These are phyloP conservation scores for Macquaria australasica DNA, from an alignment of 2,113 vertebrate genomes.

Conservation along the genomic window DNA sequence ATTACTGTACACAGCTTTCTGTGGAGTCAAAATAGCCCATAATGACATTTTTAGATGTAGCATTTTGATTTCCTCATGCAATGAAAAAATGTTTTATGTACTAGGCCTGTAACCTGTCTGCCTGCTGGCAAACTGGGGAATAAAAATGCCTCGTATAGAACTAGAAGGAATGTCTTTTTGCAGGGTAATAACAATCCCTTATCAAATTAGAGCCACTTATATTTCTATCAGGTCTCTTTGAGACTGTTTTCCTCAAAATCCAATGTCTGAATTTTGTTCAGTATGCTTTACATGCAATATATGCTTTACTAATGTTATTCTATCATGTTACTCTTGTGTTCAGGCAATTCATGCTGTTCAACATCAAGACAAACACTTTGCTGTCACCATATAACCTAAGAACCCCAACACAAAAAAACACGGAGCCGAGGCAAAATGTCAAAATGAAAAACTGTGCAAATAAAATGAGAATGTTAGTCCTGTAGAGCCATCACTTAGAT, in stretches of 20 bases:
- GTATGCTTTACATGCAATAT: constrained; percentile 17
- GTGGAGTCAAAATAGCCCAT: constrained; percentile 14
- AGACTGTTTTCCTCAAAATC: not conserved
- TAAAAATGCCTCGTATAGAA: constrained; percentile 24
- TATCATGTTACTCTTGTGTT: constrained; percentile 13
- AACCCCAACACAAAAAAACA: not conserved
- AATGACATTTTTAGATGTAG: constrained; percentile 29
- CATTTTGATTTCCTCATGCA: constrained; percentile 37
- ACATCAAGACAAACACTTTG: not conserved
- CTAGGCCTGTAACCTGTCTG: constrained; percentile 30
- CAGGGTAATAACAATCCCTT: not conserved
- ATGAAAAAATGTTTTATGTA: constrained; percentile 10
- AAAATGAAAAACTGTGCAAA: not conserved
- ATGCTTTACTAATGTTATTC: constrained; percentile 21
- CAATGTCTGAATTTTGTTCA: constrained; percentile 11
- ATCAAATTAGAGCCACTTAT: not conserved
- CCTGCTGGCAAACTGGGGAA: constrained; percentile 25
- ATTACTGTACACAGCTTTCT: constrained; percentile 23
- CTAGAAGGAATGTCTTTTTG: not conserved
- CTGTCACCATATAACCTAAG: constrained; percentile 20
- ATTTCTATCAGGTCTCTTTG: not conserved
- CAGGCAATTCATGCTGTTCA: not conserved
- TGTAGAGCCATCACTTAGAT: not conserved
- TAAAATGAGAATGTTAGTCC: not conserved
- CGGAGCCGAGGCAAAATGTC: not conserved